phyloP scores from a whole-genome alignment of 2,113 vertebrate genomes.

The Serinus canaria region DNA sequence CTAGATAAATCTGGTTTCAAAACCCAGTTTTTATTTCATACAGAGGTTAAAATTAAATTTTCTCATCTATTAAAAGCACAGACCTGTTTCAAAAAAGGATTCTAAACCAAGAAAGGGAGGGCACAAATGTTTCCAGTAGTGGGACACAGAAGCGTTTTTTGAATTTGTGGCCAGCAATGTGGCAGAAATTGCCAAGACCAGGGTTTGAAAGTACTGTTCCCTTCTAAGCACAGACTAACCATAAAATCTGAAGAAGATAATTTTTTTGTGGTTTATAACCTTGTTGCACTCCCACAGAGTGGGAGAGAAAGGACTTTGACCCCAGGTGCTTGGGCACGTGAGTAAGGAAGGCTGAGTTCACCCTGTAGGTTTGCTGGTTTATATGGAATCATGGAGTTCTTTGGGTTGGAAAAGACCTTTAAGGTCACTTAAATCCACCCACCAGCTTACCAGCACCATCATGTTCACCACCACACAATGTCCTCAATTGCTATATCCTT shows the following conservation, averaged over 20 bases:
- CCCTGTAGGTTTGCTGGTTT: neutral
- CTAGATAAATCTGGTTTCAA: neutral
- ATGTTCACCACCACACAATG: neutral
- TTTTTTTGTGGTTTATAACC: neutral
- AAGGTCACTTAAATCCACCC: neutral
- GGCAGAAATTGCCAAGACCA: neutral
- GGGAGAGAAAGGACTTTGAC: neutral
- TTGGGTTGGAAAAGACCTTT: neutral
- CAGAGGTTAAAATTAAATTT: neutral
- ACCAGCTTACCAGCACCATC: neutral
- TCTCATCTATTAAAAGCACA: neutral
- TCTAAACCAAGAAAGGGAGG: neutral
- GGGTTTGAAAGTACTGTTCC: neutral
- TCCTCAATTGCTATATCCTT: neutral
- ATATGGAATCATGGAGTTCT: neutral
- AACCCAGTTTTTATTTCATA: neutral
- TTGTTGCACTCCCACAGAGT: neutral
- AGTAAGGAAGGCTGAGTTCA: neutral
- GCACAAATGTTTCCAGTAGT: neutral
- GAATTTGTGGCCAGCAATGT: neutral
- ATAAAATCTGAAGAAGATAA: neutral
- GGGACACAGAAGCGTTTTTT: accelerated
- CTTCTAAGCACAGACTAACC: neutral
- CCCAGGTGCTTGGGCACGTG: accelerated
- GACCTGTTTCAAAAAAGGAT: accelerated